These are phyloP conservation scores for Boloria euphrosyne DNA, from an alignment of 2,888 invertebrate genomes.

Conservation along the genomic window DNA sequence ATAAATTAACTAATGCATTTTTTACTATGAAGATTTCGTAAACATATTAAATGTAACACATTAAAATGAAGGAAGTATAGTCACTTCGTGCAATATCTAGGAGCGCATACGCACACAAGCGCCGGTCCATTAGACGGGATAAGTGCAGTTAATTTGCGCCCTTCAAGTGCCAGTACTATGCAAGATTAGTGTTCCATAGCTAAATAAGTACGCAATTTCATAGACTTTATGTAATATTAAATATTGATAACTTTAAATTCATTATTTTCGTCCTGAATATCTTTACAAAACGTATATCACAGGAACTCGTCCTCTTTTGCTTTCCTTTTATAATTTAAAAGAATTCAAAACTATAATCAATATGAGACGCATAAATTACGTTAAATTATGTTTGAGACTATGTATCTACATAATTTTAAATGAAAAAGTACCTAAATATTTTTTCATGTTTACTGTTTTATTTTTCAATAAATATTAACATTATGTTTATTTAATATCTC, in stretches of 20 bases:
- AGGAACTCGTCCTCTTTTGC: no score
- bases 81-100: slow-evolving; percentile 45
- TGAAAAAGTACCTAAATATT: no score
- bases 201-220: slow-evolving; percentile 48
- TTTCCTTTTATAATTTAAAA: no score
- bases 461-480: no score
- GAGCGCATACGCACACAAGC: slow-evolving; percentile 54
- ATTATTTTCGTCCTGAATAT: neutral
- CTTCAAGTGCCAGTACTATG: slow-evolving; percentile 51
- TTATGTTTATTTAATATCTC: no score
- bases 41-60: neutral
- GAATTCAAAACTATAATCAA: no score
- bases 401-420: no score
- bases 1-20: no score
- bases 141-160: slow-evolving; percentile 76
- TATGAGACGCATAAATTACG: no score
- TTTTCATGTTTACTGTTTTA: no score
- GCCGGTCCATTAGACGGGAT: slow-evolving; percentile 70
- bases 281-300: no score
- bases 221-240: slow-evolving; percentile 17
- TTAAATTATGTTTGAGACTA: no score
- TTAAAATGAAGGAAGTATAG: slow-evolving; percentile 20
- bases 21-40: neutral
- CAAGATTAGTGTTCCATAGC: slow-evolving; percentile 53
- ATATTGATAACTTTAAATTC: neutral